These are phyloP conservation scores for Antitype chi DNA, from an alignment of 2,888 invertebrate genomes.

Conservation along the genomic window DNA sequence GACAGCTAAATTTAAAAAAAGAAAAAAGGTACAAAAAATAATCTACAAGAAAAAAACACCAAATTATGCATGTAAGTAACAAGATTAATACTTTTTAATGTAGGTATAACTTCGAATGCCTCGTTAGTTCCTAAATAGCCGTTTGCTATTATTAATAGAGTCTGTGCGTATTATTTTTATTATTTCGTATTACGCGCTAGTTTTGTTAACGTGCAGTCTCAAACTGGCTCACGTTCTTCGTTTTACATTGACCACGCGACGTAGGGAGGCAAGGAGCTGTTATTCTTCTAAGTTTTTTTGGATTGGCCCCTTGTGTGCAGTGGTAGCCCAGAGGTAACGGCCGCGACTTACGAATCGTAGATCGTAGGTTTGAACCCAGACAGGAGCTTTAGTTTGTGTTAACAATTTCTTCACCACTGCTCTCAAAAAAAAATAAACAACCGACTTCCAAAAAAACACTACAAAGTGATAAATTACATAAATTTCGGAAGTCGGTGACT, in stretches of 20 bases:
- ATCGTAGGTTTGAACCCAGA: too few species aligned
- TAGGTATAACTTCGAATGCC: neutral
- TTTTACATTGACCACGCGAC: slow-evolving; percentile 72
- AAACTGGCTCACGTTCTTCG: slow-evolving; percentile 82
- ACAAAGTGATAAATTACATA: too few species aligned
- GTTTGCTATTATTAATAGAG: slow-evolving; percentile 35
- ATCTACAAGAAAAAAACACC: neutral
- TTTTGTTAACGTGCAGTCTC: slow-evolving; percentile 80
- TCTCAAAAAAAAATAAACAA: too few species aligned
- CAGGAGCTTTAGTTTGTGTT: too few species aligned
- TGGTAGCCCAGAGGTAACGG: too few species aligned
- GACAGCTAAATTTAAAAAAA: neutral
- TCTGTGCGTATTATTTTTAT: slow-evolving; percentile 55
- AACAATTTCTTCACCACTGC: too few species aligned
- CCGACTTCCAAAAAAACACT: too few species aligned
- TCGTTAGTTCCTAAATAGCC: slow-evolving; percentile 17
- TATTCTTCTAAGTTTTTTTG: neutral
- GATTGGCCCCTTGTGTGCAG: too few species aligned
- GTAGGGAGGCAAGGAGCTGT: slow-evolving; percentile 64
- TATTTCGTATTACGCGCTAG: slow-evolving; percentile 66
- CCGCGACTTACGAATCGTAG: too few species aligned
- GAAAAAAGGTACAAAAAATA: neutral
- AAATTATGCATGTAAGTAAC: neutral
- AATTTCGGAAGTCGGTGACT: too few species aligned
- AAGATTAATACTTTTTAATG: neutral